Percentiles rank a stretch among this genome's conserved stretches.
Conservation (phyloP, 2,888 invertebrate species). For the Xestoiulus laeticollis region DNA sequence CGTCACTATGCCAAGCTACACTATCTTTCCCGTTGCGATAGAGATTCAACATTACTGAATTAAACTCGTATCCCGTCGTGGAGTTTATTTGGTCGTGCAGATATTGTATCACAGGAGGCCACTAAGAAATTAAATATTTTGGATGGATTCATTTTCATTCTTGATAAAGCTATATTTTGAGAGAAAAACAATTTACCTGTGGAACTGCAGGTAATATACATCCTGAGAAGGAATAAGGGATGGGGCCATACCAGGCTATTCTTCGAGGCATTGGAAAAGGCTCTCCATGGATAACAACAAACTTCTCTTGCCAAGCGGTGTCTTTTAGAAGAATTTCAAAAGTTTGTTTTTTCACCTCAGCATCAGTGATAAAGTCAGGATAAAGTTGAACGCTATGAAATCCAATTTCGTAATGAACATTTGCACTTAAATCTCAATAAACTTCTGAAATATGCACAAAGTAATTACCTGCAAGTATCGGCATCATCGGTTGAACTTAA, state of each 20-base stretch:
- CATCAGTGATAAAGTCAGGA: constrained; percentile 50
- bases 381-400: constrained; percentile 52
- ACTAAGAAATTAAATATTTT: constrained; percentile 59
- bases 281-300: constrained; percentile 39
- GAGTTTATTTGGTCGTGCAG: constrained; percentile 62
- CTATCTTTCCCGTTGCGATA: constrained; percentile 66
- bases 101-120: constrained; percentile 60
- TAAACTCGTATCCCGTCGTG: constrained; percentile 64
- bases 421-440: too few species aligned
- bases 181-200: constrained; percentile 31
- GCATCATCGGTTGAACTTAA: neutral
- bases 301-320: constrained; percentile 47
- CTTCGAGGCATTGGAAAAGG: constrained; percentile 62
- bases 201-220: constrained; percentile 59
- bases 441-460: neutral
- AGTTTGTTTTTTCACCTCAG: neutral
- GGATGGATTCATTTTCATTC: neutral
- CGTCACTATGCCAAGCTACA: constrained; percentile 67
- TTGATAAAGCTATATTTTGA: neutral
- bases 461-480: constrained; percentile 46
- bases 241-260: constrained; percentile 67
- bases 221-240: constrained; percentile 65
- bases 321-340: constrained; percentile 36
- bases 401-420: too few species aligned
- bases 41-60: constrained; percentile 66